Conservation (phyloP, 2,888 invertebrate species). For the Polyploca ridens region DNA sequence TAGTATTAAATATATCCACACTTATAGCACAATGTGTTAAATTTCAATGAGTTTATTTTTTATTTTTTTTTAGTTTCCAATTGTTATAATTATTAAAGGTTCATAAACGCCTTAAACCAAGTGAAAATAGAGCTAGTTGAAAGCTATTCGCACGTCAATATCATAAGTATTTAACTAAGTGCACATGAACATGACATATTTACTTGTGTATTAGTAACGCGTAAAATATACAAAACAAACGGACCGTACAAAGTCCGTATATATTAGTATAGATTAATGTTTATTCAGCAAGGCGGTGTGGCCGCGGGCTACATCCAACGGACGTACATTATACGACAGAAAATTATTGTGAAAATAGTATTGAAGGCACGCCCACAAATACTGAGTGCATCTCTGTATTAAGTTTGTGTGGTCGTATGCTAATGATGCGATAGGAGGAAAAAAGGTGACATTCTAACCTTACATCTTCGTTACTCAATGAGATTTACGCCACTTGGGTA, state of each 20-base stretch:
- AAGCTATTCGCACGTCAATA: not conserved
- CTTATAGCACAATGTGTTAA: too few species aligned
- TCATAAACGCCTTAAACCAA: too few species aligned
- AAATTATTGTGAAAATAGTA: constrained; percentile 47
- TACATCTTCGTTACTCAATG: too few species aligned
- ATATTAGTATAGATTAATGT: constrained; percentile 34
- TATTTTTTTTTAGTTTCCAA: too few species aligned
- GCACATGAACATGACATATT: not conserved
- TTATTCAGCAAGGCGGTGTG: constrained; percentile 33
- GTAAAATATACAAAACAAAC: constrained; percentile 13
- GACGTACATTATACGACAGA: constrained; percentile 36
- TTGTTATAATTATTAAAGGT: too few species aligned
- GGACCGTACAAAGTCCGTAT: constrained; percentile 8
- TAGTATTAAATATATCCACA: too few species aligned
- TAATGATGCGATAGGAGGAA: constrained; percentile 27
- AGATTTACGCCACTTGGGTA: too few species aligned
- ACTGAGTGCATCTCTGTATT: constrained; percentile 20
- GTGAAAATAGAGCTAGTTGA: too few species aligned
- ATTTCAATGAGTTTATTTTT: too few species aligned
- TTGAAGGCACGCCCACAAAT: constrained; percentile 40
- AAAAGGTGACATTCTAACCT: not conserved
- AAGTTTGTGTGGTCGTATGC: constrained; percentile 47
- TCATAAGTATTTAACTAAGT: not conserved
- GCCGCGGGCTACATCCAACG: constrained; percentile 24
- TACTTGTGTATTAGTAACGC: not conserved